Evolutionary conservation across 2,888 invertebrate genomes (phyloP).

Genomic region (Biston betularia): DNA sequence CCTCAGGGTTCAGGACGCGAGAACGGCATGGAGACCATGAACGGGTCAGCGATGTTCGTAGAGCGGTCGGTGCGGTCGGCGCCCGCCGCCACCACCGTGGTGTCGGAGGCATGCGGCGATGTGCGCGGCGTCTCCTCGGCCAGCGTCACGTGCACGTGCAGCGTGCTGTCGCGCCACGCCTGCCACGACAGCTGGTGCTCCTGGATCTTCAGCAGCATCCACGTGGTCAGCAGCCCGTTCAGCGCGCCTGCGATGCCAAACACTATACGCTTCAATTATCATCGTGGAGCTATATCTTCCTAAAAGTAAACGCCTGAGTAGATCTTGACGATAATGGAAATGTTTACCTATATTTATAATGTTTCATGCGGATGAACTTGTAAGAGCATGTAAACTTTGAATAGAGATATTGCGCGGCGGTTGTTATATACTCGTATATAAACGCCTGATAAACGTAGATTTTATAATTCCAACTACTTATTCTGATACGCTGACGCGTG

Average conservation of each 20-base stretch:
- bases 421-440: too few relatives aligned
- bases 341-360: too few relatives aligned
- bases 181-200: conserved; percentile 82
- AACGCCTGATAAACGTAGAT: too few relatives aligned
- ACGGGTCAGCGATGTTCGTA: conserved; percentile 74
- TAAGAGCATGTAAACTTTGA: too few relatives aligned
- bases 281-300: background rate
- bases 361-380: too few relatives aligned
- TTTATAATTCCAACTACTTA: too few relatives aligned
- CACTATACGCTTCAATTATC: background rate
- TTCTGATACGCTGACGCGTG: too few relatives aligned
- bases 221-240: conserved; percentile 79
- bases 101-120: conserved; percentile 53
- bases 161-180: conserved; percentile 78
- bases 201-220: conserved; percentile 82
- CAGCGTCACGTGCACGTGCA: conserved; percentile 77
- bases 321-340: too few relatives aligned
- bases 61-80: conserved; percentile 53
- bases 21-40: conserved; percentile 68
- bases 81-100: conserved; percentile 52
- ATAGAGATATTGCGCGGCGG: too few relatives aligned
- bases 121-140: conserved; percentile 54
- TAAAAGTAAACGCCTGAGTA: too few relatives aligned
- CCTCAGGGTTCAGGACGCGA: conserved; percentile 53
- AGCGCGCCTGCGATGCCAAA: conserved; percentile 64